Evolutionary conservation across 2,888 invertebrate species (phyloP).

Genomic region (Dugesia japonica): DNA sequence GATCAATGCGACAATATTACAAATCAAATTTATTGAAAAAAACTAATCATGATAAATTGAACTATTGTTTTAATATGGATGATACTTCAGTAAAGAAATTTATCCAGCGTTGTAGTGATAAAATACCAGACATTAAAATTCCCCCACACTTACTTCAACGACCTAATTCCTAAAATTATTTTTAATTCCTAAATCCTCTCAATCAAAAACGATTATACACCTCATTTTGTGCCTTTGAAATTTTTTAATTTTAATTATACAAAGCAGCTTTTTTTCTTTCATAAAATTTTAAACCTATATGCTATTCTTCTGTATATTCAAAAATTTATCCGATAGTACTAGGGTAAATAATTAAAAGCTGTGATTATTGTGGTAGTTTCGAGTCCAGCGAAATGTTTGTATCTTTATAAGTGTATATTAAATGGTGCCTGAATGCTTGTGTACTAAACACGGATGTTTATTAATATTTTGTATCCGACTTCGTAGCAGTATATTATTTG

Average conservation of each 20-base stretch:
- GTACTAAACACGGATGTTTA: no score
- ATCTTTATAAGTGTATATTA: no score
- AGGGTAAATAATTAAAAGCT: neutral
- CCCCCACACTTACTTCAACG: neutral
- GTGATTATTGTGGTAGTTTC: neutral
- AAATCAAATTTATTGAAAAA: slow-evolving; percentile 20
- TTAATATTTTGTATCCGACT: no score
- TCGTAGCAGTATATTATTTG: no score
- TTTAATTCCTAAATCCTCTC: neutral
- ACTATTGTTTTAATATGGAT: slow-evolving; percentile 17
- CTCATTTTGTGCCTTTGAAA: slow-evolving; percentile 11
- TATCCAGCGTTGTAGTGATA: neutral
- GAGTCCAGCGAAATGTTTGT: neutral
- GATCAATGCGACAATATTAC: slow-evolving; percentile 28
- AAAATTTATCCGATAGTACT: neutral
- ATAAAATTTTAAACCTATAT: neutral
- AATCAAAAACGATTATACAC: neutral
- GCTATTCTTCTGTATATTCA: neutral
- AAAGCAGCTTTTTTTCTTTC: neutral
- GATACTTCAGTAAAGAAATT: slow-evolving; percentile 1
- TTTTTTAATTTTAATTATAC: neutral
- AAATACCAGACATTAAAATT: neutral
- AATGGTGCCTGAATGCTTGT: no score
- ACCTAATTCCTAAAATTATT: neutral
- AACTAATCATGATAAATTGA: slow-evolving; percentile 2